These are phyloP conservation scores for Tragelaphus strepsiceros DNA, from an alignment of 2,113 vertebrate genomes.

Conservation along the genomic window DNA sequence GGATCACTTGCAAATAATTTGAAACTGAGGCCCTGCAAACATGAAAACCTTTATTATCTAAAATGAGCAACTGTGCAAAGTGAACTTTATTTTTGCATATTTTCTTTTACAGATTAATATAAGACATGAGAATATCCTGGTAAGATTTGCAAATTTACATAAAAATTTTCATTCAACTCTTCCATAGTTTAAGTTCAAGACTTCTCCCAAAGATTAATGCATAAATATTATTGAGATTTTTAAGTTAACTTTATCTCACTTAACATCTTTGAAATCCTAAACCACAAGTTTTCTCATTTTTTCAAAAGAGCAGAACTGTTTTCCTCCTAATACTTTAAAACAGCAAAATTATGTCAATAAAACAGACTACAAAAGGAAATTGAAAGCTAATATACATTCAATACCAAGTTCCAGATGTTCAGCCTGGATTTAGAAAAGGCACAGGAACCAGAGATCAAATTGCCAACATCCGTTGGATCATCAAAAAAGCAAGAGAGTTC, in stretches of 20 bases:
- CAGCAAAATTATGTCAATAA: background rate
- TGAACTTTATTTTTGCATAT: background rate
- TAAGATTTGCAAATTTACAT: background rate
- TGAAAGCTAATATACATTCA: background rate
- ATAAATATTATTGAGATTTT: background rate
- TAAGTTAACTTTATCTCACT: background rate
- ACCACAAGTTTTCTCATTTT: background rate
- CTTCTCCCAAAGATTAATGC: background rate
- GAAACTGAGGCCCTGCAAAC: background rate
- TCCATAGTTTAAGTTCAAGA: background rate
- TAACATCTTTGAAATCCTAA: background rate
- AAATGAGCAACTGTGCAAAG: background rate
- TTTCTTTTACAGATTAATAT: slow-evolving; percentile 25
- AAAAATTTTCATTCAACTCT: background rate
- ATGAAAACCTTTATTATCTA: background rate
- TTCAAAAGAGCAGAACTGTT: background rate
- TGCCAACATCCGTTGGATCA: background rate
- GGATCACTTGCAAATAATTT: slow-evolving; percentile 19
- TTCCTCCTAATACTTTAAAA: slow-evolving; percentile 9
- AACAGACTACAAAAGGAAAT: background rate
- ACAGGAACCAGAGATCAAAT: background rate
- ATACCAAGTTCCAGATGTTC: background rate
- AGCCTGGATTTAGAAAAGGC: background rate
- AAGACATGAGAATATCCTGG: background rate
- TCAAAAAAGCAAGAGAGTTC: background rate